Conservation (phyloP, 2,888 invertebrate species). For the Anodontia alba region DNA sequence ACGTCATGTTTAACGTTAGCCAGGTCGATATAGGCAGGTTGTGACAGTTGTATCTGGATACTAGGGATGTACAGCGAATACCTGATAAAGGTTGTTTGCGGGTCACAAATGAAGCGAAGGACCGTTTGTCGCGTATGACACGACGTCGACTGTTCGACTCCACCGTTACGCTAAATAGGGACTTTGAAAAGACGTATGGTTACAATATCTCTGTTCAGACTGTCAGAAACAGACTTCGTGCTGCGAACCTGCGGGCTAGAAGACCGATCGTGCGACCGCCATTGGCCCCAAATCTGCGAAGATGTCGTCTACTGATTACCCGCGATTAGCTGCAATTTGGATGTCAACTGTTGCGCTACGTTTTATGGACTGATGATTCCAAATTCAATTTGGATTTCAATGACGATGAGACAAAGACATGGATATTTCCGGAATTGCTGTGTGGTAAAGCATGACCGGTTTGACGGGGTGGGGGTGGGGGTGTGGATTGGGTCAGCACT, state of each 20-base stretch:
- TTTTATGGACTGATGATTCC: neutral
- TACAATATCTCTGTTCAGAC: too few species aligned
- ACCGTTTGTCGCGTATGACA: neutral
- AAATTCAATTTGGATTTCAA: neutral
- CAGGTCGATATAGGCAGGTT: neutral
- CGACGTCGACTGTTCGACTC: neutral
- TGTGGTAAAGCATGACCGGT: neutral
- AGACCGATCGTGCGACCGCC: neutral
- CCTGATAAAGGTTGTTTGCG: neutral
- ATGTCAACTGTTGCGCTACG: neutral
- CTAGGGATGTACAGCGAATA: neutral
- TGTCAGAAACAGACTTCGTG: too few species aligned
- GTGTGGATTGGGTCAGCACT: neutral
- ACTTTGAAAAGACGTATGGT: neutral
- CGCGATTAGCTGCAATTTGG: neutral
- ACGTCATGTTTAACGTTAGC: slow-evolving; percentile 17
- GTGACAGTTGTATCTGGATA: slow-evolving; percentile 9
- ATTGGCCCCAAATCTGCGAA: neutral
- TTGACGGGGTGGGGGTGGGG: too few species aligned
- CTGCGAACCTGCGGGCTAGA: too few species aligned
- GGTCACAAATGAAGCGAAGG: neutral
- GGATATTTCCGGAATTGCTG: neutral
- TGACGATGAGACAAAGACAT: neutral
- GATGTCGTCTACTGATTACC: neutral
- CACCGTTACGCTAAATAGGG: neutral